Base-by-base conservation (phyloP, 1,140 invertebrate genomes). In the Lepidurus arcticus region DNA sequence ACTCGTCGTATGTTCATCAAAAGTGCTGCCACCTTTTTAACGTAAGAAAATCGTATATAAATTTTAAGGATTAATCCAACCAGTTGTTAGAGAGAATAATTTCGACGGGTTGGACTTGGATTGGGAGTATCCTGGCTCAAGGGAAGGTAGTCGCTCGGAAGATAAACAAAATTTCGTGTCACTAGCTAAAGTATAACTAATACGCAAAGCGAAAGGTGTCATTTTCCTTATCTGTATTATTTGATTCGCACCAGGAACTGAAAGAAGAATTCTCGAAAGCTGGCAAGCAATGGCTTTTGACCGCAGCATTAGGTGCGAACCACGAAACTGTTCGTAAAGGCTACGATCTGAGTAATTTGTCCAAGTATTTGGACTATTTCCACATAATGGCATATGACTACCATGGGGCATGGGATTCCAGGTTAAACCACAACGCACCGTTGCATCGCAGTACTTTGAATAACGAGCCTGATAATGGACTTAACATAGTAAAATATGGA, bases 341-440 rank as follows among this genome's bases (percentile, higher is more conserved):
- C 1, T 96, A 96, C 81, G 90, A 95, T 83, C 87, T 96, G 21
- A 85, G 88, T 9, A 87, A 88, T 81, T 86, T 96, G 44, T 90
- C 91, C 0, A 85, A 89, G 9, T 89, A 92, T 82, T 84, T 96
- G 16, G 93, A 96, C 85, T 92, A 91, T 73, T 89, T 97, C 34
- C 93, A 95, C 81, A 88, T 96, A 80, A 95, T 96, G 94, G 91
- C 91, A 78, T 96, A 96, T 82, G 94, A 97, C 85, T 95, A 94
- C 85, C 93, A 95, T 82, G 93, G 94, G 6, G 87, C 90, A 5
- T 96, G 93, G 93, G 92, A 95, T 81, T 86, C 85, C 0, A 87
- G 86, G 74, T 90, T 93, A 0, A 91, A 92, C 1, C 89, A 92
- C 26, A 94, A 94, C 82, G 89, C 93, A 0, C 85, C 42, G 78